Evolutionary conservation across 2,797 vertebrate species (phyloP), one percentile per base, ranked within the genome.

Genomic region (Tauraco hartlaubi): DNA sequence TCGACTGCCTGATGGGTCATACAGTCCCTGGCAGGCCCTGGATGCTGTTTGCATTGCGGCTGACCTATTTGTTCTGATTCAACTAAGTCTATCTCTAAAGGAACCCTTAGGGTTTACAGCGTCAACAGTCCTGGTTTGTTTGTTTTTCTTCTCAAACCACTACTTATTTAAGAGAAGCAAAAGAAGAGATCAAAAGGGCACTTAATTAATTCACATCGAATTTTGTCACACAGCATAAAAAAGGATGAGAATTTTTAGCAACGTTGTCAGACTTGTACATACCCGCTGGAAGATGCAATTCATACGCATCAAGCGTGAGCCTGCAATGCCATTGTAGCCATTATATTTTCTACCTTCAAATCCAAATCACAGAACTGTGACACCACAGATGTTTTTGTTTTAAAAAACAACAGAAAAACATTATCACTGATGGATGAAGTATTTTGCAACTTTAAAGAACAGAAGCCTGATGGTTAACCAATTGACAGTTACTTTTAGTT

Each of bases 1-100:
- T 58, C 2, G 11, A 29, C 56, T 81, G 54, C 33, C 62, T 85
- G 84, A 73, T 88, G 77, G 90, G 49, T 37, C 74, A 11, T 66
- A 37, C 35, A 73, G 49, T 85, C 69, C 69, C 88, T 95, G 83
- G 73, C 94, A 92, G 67, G 85, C 51, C 39, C 86, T 79, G 63
- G 71, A 49, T 80, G 69, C 23, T 3, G 66, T 67, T 66, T 93
- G 69, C 67, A 52, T 44, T 82, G 92, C 12, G 2, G 75, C 78
- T 95, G 91, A 94, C 94, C 77, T 91, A 88, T 93, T 92, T 86
- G 63, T 78, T 92, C 41, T 35, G 33, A 44, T 82, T 90, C 79
- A 41, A 12, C 52, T 14, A 19, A 46, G 84, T 22, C 15, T 49
- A 64, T 91, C 78, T 69, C 31, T 11, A 66, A 90, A 95, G 78